Evolutionary conservation across 1,140 invertebrate species (phyloP).

Genomic region (Polyergus mexicanus): DNA sequence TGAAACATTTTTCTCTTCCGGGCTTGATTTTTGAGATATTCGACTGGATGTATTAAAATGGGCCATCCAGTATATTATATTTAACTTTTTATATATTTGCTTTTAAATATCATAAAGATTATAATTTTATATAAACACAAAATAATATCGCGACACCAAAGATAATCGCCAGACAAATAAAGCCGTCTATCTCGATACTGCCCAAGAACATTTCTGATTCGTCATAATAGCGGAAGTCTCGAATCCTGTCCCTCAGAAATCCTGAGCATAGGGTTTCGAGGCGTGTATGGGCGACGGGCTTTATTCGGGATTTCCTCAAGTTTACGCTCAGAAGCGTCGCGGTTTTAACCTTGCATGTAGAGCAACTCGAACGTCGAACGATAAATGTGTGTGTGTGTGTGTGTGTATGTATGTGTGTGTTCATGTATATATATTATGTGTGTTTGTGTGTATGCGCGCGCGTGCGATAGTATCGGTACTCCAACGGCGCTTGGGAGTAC

Average conservation of each 20-base stretch:
- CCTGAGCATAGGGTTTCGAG: constrained; percentile 25
- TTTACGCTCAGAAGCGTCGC: constrained; percentile 32
- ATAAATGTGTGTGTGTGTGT: neutral
- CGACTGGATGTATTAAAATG: too few species aligned
- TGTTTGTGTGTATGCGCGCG: constrained; percentile 5
- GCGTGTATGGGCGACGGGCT: constrained; percentile 52
- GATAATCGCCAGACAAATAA: constrained; percentile 26
- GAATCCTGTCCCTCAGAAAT: constrained; percentile 68
- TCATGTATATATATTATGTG: neutral
- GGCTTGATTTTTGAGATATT: too few species aligned
- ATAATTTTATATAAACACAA: neutral
- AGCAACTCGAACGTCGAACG: constrained; percentile 7
- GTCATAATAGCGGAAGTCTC: constrained; percentile 84
- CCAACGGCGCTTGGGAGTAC: constrained; percentile 48
- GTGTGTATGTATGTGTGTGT: neutral
- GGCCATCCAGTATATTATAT: too few species aligned
- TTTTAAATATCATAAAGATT: neutral
- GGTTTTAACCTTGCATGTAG: constrained; percentile 51
- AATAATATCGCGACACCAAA: neutral
- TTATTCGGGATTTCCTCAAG: constrained; percentile 74
- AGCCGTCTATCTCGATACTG: constrained; percentile 35
- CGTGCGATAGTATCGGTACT: constrained; percentile 57
- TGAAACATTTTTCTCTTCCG: too few species aligned
- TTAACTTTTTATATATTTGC: neutral
- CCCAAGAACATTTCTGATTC: constrained; percentile 63